Conservation (phyloP, 2,113 vertebrate species). For the Platysteira castanea region DNA sequence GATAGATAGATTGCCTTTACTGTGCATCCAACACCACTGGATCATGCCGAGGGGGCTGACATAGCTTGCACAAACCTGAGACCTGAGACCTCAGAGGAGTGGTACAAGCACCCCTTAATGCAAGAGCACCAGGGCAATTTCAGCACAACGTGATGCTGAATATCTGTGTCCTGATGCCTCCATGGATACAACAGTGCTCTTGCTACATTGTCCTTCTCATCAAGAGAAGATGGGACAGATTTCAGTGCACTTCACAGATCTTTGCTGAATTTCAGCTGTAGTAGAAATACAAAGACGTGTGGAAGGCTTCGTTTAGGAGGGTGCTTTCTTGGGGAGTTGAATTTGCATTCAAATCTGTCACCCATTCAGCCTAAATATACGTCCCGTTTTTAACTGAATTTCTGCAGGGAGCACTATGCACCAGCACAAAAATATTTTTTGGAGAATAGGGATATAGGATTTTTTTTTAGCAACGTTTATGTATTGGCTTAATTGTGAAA, state of each 20-base stretch:
- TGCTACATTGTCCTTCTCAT: neutral
- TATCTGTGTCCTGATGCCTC: neutral
- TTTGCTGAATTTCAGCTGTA: neutral
- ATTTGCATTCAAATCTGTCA: neutral
- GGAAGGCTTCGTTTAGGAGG: neutral
- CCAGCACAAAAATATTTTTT: neutral
- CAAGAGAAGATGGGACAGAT: neutral
- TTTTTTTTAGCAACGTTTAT: neutral
- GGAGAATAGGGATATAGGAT: neutral
- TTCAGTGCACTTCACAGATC: neutral
- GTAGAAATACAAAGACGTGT: neutral
- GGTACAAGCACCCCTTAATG: neutral
- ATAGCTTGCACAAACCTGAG: neutral
- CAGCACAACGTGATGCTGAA: neutral
- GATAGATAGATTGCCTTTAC: neutral
- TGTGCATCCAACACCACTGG: neutral
- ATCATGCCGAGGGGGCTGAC: neutral
- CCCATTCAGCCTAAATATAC: neutral
- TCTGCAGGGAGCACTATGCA: neutral
- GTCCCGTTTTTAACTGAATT: neutral
- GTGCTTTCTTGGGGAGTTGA: neutral
- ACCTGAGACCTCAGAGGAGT: neutral
- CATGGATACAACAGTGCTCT: neutral
- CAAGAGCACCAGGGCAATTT: neutral
- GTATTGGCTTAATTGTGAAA: neutral